A percentile compares a stretch with the other conserved stretches of the same genome.
phyloP scores from a whole-genome alignment of 2,113 vertebrate genomes.

The Chlamydotis undulata region DNA sequence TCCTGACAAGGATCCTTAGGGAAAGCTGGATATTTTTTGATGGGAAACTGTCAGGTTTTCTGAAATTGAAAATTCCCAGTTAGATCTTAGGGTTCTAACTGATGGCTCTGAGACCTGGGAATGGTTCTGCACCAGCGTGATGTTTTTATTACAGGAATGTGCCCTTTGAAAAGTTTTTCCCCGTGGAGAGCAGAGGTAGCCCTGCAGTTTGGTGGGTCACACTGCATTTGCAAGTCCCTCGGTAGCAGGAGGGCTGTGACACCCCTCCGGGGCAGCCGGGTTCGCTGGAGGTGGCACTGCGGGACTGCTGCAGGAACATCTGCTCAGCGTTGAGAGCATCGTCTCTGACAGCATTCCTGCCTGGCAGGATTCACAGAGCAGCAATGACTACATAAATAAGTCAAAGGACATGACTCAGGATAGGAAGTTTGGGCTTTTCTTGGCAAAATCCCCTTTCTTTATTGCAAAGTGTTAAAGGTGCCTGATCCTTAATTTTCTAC shows the following conservation, averaged over 20 bases:
- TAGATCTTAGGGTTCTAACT: background rate
- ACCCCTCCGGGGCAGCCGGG: background rate
- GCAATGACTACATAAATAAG: background rate
- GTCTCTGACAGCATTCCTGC: background rate
- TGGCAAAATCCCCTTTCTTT: constrained; percentile 34
- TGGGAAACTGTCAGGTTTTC: background rate
- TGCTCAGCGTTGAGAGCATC: background rate
- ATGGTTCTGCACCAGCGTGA: background rate
- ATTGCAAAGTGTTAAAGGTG: background rate
- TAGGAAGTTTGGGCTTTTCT: constrained; percentile 9
- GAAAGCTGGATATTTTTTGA: background rate
- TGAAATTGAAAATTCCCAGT: background rate
- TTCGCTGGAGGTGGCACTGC: background rate
- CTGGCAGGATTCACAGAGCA: background rate
- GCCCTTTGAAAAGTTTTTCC: background rate
- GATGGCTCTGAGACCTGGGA: background rate
- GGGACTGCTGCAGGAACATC: background rate
- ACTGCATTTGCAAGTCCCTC: background rate
- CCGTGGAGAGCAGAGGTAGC: background rate
- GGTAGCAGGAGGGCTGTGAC: background rate
- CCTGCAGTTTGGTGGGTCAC: background rate
- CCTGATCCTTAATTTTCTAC: background rate
- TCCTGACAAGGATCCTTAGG: background rate
- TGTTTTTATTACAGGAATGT: background rate
- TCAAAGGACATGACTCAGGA: constrained; percentile 28